Conservation (phyloP, 2,888 invertebrate species). For the Pseudococcus longispinus region DNA sequence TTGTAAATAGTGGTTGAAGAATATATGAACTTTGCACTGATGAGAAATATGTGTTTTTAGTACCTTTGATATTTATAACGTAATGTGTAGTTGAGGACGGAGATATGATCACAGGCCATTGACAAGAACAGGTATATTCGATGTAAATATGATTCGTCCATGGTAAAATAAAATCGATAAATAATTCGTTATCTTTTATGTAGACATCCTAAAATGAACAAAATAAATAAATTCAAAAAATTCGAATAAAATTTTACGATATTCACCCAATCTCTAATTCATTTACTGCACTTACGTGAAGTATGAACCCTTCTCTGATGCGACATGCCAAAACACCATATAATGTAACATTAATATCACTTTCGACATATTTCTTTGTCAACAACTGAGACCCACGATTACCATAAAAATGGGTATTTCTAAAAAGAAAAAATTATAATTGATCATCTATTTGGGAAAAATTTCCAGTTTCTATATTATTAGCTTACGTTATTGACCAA, state of each 20-base stretch:
- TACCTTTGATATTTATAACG: constrained; percentile 51
- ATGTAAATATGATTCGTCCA: constrained; percentile 77
- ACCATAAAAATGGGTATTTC: constrained; percentile 68
- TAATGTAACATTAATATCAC: constrained; percentile 70
- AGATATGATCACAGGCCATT: constrained; percentile 67
- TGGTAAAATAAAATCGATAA: constrained; percentile 72
- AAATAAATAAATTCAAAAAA: not conserved
- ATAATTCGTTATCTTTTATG: constrained; percentile 67
- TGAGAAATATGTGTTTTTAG: not conserved
- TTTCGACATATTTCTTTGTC: constrained; percentile 71
- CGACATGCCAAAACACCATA: constrained; percentile 74
- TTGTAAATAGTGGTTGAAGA: not conserved
- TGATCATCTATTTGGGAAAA: not conserved
- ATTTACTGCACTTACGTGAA: constrained; percentile 65
- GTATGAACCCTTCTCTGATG: constrained; percentile 77
- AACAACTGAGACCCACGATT: constrained; percentile 68
- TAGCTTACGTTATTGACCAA: constrained; percentile 59
- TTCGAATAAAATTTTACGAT: no score
- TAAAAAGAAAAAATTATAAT: constrained; percentile 59
- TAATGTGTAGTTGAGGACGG: constrained; percentile 47
- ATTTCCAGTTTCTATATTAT: not conserved
- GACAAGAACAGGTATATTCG: constrained; percentile 70
- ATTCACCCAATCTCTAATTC: not conserved
- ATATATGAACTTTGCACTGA: not conserved
- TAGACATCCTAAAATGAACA: constrained; percentile 65